Evolutionary conservation across 2,888 invertebrate species (phyloP).

Genomic region (Pseudococcus longispinus): DNA sequence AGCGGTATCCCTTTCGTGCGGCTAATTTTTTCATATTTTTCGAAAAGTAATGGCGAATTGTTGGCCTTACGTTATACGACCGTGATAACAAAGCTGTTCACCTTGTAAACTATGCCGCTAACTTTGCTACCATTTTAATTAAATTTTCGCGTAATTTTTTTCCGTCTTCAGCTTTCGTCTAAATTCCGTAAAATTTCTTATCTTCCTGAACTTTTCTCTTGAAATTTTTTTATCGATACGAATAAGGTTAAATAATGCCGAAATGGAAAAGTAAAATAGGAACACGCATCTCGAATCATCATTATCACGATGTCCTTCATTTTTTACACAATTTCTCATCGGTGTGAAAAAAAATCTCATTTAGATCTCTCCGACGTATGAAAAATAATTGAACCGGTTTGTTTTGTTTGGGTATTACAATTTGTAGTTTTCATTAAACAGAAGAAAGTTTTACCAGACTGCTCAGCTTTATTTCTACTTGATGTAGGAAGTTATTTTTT

Average conservation of each 20-base stretch:
- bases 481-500: no score
- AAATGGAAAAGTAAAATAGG: not conserved
- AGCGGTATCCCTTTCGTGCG: not conserved
- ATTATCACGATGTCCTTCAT: slow-evolving; percentile 6
- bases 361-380: not conserved
- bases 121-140: slow-evolving; percentile 14
- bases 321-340: not conserved
- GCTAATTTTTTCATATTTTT: not conserved
- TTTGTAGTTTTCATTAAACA: not conserved
- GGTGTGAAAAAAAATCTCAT: not conserved
- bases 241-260: not conserved
- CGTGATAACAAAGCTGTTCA: slow-evolving; percentile 27
- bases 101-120: slow-evolving; percentile 14
- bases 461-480: not conserved
- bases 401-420: not conserved
- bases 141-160: slow-evolving; percentile 13
- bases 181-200: not conserved
- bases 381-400: slow-evolving; percentile 15
- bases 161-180: not conserved
- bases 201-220: slow-evolving; percentile 8
- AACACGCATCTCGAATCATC: not conserved
- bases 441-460: not conserved
- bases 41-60: not conserved
- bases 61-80: slow-evolving; percentile 13
- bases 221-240: not conserved